Percentiles rank a stretch among this genome's conserved stretches.
These are phyloP conservation scores for Andricus curvator DNA, from an alignment of 2,888 invertebrate species.

Conservation along the genomic window DNA sequence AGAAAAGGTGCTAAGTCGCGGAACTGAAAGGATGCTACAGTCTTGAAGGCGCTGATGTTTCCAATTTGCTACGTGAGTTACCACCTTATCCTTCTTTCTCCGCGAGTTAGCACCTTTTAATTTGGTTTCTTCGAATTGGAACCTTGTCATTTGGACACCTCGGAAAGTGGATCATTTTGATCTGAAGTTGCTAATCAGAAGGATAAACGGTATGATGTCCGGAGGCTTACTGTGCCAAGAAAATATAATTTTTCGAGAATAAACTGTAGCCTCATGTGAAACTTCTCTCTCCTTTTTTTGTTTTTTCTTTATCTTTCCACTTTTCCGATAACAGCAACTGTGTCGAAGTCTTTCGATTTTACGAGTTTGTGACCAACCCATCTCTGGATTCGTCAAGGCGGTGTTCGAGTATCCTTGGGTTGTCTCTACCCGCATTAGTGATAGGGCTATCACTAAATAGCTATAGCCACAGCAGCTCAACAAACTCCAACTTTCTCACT, in stretches of 20 bases:
- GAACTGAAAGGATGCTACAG: too few species aligned
- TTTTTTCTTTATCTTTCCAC: neutral
- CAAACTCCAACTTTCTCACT: slow-evolving; percentile 63
- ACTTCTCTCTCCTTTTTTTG: neutral
- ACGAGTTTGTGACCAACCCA: slow-evolving; percentile 57
- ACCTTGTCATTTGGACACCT: too few species aligned
- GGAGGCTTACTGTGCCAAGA: neutral
- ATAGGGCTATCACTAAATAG: slow-evolving; percentile 64
- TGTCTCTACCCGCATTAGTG: slow-evolving; percentile 64
- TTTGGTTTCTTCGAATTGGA: too few species aligned
- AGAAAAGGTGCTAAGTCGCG: too few species aligned
- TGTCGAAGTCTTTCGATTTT: slow-evolving; percentile 62
- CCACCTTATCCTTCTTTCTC: too few species aligned
- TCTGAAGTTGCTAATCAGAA: too few species aligned
- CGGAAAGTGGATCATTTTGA: too few species aligned
- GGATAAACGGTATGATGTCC: too few species aligned
- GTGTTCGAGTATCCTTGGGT: slow-evolving; percentile 48
- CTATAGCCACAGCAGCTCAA: slow-evolving; percentile 57
- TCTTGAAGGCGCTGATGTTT: too few species aligned
- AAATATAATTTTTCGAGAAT: neutral
- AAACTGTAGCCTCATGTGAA: neutral
- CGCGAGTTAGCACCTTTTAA: too few species aligned
- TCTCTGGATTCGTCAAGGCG: slow-evolving; percentile 52
- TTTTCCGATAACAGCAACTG: slow-evolving; percentile 54
- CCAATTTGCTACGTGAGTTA: too few species aligned